phyloP scores from a whole-genome alignment of 2,888 invertebrate species.

The Arge pagana region DNA sequence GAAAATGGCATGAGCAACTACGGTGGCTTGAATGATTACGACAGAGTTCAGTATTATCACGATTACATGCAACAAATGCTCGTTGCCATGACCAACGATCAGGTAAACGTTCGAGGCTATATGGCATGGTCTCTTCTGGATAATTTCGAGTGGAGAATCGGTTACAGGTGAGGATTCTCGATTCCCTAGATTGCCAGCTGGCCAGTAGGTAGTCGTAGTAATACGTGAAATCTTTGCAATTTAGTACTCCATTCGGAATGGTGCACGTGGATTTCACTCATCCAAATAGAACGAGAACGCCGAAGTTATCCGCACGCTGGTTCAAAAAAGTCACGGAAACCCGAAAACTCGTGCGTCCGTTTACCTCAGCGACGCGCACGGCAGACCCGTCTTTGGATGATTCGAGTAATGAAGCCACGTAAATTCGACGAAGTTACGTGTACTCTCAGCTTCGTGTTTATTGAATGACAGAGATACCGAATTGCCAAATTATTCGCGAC shows the following conservation, averaged over 20 bases:
- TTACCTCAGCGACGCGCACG: no score
- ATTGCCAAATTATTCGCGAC: no score
- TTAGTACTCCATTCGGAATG: slow-evolving; percentile 65
- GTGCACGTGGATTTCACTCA: slow-evolving; percentile 70
- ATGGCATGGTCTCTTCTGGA: slow-evolving; percentile 81
- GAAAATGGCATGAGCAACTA: slow-evolving; percentile 66
- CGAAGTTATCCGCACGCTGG: slow-evolving; percentile 66
- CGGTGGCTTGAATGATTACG: slow-evolving; percentile 58
- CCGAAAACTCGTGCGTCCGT: no score
- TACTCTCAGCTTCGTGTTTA: no score
- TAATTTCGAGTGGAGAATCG: slow-evolving; percentile 79
- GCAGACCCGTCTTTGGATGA: no score
- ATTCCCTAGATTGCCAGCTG: slow-evolving; percentile 14
- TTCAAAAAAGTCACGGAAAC: slow-evolving; percentile 64
- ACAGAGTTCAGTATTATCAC: slow-evolving; percentile 23
- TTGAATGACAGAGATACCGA: no score
- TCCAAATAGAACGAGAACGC: slow-evolving; percentile 64
- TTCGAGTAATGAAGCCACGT: no score
- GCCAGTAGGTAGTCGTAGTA: slow-evolving; percentile 11
- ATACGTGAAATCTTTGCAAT: slow-evolving; percentile 21
- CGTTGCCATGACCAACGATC: slow-evolving; percentile 6
- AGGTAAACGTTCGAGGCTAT: background rate
- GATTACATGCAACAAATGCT: slow-evolving; percentile 38
- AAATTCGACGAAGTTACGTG: no score
- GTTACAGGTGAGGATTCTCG: slow-evolving; percentile 68